phyloP scores from a whole-genome alignment of 2,888 invertebrate species.

The Raillietiella orientalis region DNA sequence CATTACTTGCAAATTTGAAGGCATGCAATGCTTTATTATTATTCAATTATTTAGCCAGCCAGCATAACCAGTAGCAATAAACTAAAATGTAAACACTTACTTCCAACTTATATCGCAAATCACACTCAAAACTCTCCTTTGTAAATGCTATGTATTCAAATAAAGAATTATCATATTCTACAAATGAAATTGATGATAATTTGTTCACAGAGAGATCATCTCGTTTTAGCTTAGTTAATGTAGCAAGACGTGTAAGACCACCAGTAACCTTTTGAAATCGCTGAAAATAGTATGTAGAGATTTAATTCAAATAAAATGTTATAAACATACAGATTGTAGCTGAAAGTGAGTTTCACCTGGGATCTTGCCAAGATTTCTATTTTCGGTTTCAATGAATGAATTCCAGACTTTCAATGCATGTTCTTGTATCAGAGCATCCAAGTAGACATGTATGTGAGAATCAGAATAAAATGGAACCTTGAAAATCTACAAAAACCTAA shows the following conservation, averaged over 20 bases:
- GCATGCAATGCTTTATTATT: no score
- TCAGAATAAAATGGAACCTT: no score
- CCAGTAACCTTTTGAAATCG: constrained; percentile 86
- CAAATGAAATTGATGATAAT: constrained; percentile 4
- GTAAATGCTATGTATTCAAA: constrained; percentile 40
- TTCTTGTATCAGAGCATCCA: constrained; percentile 52
- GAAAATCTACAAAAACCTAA: no score
- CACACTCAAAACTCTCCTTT: constrained; percentile 43
- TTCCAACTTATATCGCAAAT: constrained; percentile 26
- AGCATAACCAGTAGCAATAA: no score
- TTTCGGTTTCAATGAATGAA: constrained; percentile 59
- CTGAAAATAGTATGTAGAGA: constrained; percentile 9
- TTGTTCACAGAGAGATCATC: constrained; percentile 7
- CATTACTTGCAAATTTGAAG: no score
- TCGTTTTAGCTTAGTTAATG: constrained; percentile 42
- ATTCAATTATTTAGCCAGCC: no score
- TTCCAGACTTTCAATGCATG: constrained; percentile 61
- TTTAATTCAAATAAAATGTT: constrained; percentile 1
- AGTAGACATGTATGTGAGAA: no score
- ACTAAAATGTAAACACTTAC: no score
- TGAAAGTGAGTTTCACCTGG: constrained; percentile 84
- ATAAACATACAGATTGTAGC: constrained; percentile 32
- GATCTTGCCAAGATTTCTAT: constrained; percentile 43
- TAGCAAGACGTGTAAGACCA: constrained; percentile 59
- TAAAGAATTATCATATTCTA: constrained; percentile 12